Percentiles rank a stretch among this genome's conserved stretches.
phyloP scores from a whole-genome alignment of 1,140 invertebrate species.

The Idris sp. region DNA sequence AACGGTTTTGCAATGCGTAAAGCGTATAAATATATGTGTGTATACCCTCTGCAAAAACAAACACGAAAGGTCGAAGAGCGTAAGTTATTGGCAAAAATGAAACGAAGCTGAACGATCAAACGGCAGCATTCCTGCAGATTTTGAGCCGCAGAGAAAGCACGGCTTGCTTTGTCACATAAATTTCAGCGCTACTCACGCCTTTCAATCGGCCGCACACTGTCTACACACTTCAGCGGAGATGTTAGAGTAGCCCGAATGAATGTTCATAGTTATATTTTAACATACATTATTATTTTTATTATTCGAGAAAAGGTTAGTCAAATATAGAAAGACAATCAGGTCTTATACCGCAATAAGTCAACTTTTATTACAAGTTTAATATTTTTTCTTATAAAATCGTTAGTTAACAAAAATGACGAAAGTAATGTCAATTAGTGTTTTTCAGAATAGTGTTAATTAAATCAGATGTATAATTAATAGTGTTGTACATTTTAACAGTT shows the following conservation, averaged over 20 bases:
- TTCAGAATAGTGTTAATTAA: no score
- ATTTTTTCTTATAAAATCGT: no score
- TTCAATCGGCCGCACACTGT: constrained; percentile 37
- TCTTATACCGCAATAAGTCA: no score
- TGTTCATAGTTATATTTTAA: constrained; percentile 29
- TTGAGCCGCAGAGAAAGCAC: constrained; percentile 36
- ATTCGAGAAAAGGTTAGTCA: constrained; percentile 35
- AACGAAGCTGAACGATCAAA: constrained; percentile 39
- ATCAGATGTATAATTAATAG: no score
- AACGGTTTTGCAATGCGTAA: constrained; percentile 28
- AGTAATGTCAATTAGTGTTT: no score
- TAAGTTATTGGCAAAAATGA: constrained; percentile 58
- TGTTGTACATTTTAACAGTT: no score
- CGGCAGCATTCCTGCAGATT: constrained; percentile 42
- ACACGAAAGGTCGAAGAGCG: constrained; percentile 30
- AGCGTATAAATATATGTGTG: constrained; percentile 34
- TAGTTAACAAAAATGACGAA: no score
- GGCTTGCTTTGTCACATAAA: constrained; percentile 49
- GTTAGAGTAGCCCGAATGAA: constrained; percentile 25
- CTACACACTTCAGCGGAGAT: constrained; percentile 13
- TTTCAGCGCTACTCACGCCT: constrained; percentile 41
- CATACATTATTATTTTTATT: constrained; percentile 48
- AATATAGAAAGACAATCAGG: constrained; percentile 30
- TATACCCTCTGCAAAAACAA: constrained; percentile 41
- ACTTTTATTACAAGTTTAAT: no score